Base-by-base conservation (phyloP, 2,797 vertebrate genomes). In the Catharus ustulatus region DNA sequence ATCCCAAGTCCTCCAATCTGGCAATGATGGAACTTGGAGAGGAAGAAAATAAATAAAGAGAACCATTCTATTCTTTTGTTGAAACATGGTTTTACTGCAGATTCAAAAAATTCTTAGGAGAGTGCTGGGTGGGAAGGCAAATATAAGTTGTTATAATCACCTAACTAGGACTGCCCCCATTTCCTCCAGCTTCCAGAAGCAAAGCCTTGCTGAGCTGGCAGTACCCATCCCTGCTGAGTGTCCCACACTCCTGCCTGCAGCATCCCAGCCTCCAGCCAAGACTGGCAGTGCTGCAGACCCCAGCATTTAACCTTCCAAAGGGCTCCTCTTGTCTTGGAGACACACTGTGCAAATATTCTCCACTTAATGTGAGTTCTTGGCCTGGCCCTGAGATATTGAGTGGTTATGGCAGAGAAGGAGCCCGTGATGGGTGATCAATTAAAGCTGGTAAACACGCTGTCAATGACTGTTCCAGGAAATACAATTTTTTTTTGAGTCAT, bases 381-480 rank as follows among this genome's bases (percentile, higher is more conserved):
- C 89, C 63, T 54, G 75, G 72, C 46, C 46, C 57, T 72, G 87
- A 68, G 64, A 68, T 71, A 84, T 17, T 90, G 93, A 94, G 71
- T 90, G 83, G 52, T 55, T 90, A 78, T 73, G 73, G 93, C 80
- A 77, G 42, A 90, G 87, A 74, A 88, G 23, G 73, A 90, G 23
- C 34, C 71, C 52, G 77, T 66, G 71, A 77, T 84, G 91, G 49
- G 54, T 74, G 83, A 94, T 96, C 93, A 96, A 87, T 97, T 94
- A 90, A 74, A 94, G 87, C 94, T 16, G 54, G 87, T 90, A 96
- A 96, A 94, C 89, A 94, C 29, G 14, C 71, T 94, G 89, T 94
- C 92, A 91, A 67, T 68, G 57, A 57, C 87, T 83, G 77, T 97
- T 96, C 95, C 95, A 93, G 95, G 95, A 97, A 96, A 94, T 26